Base-by-base conservation (phyloP, 2,888 invertebrate species). In the Mythimna ferrago region DNA sequence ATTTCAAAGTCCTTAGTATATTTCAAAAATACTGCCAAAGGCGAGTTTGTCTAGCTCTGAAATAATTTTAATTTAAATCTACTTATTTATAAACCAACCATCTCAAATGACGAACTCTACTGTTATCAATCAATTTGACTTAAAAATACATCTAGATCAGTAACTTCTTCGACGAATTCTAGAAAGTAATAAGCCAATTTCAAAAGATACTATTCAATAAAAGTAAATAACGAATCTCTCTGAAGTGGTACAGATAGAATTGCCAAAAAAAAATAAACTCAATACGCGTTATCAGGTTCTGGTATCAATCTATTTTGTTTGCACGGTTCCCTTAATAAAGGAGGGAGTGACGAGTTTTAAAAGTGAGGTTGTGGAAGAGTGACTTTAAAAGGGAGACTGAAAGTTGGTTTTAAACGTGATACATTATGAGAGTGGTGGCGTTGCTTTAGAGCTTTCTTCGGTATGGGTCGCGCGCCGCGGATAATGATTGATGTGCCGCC, bases 241-340 rank as follows among this genome's bases (percentile, higher is more conserved):
- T 26, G 72, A 7, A 48, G 32, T 56, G 48, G n/a, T 26, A 65
- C 60, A 58, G 76, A 78, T 68, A 78, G 71, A 73, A 87, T 83
- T 81, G 74, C 32, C 60, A 61, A 87, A 91, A 91, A 38, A 71
- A 90, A 91, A 32, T 26, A 92, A 92, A 91, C 88, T 91, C 90
- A 92, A 92, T 92, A 91, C 87, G 84, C 87, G 88, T 89, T 92
- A 92, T 93, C 93, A 91, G 87, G 92, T 92, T 92, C 89, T 91
- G 88, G 89, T 92, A 93, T 94, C 93, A 94, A 95, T 95, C 93
- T 94, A 93, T 94, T 94, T 93, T 94, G 92, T 94, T 93, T 92
- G 92, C 91, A 85, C 90, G 91, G 88, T 92, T 90, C 90, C 89
- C 80, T 87, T 92, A 92, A 93, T 92, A 91, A 91, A 90, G 86